These are phyloP conservation scores for Crenuchus spilurus DNA, from an alignment of 2,797 vertebrate genomes.

Conservation along the genomic window DNA sequence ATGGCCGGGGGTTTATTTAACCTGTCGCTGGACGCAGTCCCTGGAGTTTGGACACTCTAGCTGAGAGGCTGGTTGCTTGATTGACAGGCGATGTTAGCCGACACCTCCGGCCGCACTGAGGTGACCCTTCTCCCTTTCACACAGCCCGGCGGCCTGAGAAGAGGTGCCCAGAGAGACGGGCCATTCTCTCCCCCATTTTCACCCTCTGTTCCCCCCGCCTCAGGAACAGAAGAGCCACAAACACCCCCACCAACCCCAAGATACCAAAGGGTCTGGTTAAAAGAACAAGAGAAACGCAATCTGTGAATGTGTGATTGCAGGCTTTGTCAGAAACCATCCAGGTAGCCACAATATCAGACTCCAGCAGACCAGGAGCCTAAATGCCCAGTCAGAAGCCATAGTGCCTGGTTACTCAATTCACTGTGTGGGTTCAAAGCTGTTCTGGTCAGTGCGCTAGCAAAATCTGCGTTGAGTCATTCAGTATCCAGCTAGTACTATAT, in stretches of 20 bases:
- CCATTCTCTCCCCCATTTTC: slow-evolving; percentile 69
- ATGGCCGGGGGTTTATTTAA: slow-evolving; percentile 68
- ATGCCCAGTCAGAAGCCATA: slow-evolving; percentile 18
- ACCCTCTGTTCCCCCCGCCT: slow-evolving; percentile 43
- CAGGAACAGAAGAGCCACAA: slow-evolving; percentile 55
- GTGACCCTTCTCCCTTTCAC: slow-evolving; percentile 70
- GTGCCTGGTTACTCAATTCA: slow-evolving; percentile 35
- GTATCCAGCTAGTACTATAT: slow-evolving; percentile 29
- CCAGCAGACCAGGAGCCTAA: slow-evolving; percentile 9
- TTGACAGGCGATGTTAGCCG: slow-evolving; percentile 76
- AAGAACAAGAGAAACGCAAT: slow-evolving; percentile 41
- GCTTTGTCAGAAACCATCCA: slow-evolving; percentile 56
- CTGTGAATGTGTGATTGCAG: slow-evolving; percentile 39
- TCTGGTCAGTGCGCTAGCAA: slow-evolving; percentile 39
- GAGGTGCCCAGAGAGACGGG: slow-evolving; percentile 59
- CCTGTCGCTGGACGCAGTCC: slow-evolving; percentile 65
- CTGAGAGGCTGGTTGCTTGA: slow-evolving; percentile 73
- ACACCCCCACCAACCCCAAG: slow-evolving; percentile 55
- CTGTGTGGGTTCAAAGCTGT: slow-evolving; percentile 27
- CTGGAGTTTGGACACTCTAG: slow-evolving; percentile 65
- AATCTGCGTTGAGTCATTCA: slow-evolving; percentile 21
- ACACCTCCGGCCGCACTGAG: slow-evolving; percentile 73
- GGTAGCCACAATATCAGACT: slow-evolving; percentile 42
- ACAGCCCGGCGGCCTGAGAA: slow-evolving; percentile 69
- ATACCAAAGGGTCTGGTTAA: slow-evolving; percentile 7